Base-by-base conservation (phyloP, 2,797 vertebrate species). In the Rachycentron canadum region DNA sequence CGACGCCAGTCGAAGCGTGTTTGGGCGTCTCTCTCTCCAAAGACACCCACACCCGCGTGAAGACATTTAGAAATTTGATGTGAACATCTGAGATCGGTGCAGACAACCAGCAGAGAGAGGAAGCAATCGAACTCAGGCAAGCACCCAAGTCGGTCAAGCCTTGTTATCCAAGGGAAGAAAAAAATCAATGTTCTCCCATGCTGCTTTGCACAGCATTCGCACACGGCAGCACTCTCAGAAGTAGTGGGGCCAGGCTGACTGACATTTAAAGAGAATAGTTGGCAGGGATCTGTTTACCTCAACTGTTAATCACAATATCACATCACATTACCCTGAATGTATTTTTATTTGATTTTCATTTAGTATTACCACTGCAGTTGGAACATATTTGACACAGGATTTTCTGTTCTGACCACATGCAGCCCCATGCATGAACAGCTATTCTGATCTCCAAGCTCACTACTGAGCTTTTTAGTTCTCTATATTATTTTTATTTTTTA, bases 111-210 rank as follows among this genome's bases (percentile, higher is more conserved):
- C 70, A 69, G 79, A 67, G 76, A 80, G 65, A 62, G 73, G 90
- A 90, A 83, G 79, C 69, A 83, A 90, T 91, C 83, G 76, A 91
- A 89, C 56, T 83, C 76, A 82, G 87, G 83, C 91, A 83, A 78
- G 84, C 69, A 25, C 82, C 84, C 85, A 91, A 91, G 79, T 90
- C 77, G 78, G 90, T 88, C 81, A 88, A 83, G 85, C 69, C 91
- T 91, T 81, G 85, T 91, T 91, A 93, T 86, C 81, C 81, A 67
- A 83, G 67, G 65, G 63, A 23, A 70, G 63, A 23, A 70, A 59
- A 83, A 86, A 88, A 92, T 90, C 90, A 87, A 92, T 92, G 82
- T 68, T 85, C 77, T 87, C 45, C 74, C 73, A 57, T 59, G 70
- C 82, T 60, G 81, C 73, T 88, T 78, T 78, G 66, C 72, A 82